Percentiles rank a stretch among this genome's conserved stretches.
phyloP scores from a whole-genome alignment of 2,113 vertebrate genomes.

The Galbula dea region DNA sequence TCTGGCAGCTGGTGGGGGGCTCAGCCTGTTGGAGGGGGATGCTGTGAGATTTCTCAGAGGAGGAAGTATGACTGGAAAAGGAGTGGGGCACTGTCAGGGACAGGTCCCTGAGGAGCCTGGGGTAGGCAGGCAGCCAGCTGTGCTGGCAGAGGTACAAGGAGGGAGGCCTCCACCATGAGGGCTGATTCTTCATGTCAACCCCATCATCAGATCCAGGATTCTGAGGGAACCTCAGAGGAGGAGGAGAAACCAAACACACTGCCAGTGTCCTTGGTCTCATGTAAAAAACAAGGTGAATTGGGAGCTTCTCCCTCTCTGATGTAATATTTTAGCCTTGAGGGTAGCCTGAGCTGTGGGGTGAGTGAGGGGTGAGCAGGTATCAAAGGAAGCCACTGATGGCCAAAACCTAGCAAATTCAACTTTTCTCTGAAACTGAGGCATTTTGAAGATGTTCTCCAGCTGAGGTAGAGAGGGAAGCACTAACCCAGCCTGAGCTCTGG shows the following conservation, averaged over 20 bases:
- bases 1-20: background rate
- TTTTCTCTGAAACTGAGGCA: background rate
- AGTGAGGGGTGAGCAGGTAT: background rate
- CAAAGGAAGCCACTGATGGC: background rate
- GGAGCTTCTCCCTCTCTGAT: background rate
- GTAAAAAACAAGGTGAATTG: background rate
- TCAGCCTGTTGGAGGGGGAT: background rate
- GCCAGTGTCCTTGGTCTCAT: background rate
- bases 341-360: background rate
- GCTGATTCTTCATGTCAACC: background rate
- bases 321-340: background rate
- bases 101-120: background rate
- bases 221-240: background rate
- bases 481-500: background rate
- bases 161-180: background rate
- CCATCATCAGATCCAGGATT: background rate
- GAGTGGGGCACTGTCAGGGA: fast-evolving
- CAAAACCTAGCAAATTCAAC: background rate
- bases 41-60: fast-evolving
- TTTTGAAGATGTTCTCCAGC: background rate
- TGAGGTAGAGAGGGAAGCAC: background rate
- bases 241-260: background rate
- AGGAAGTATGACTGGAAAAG: background rate
- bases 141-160: background rate
- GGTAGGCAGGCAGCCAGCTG: background rate